Conservation (phyloP, 2,113 vertebrate species). For the Sclerurus mexicanus region DNA sequence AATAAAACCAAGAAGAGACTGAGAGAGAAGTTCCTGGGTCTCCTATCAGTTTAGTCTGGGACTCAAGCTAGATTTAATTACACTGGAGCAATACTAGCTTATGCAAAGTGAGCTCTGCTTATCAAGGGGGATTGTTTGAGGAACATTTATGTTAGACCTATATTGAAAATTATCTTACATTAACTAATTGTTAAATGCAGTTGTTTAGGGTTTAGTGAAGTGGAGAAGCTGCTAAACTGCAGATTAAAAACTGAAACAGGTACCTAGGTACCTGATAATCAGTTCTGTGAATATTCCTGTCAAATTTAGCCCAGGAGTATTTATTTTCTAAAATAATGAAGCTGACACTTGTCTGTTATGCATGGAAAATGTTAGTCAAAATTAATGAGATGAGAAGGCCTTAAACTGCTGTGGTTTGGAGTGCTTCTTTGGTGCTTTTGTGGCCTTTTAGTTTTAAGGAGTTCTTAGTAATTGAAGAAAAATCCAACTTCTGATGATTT, state of each 20-base stretch:
- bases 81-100: background rate
- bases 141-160: background rate
- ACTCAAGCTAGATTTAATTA: background rate
- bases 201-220: background rate
- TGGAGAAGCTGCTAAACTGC: background rate
- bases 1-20: background rate
- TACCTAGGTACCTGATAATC: background rate
- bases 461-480: background rate
- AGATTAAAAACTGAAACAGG: background rate
- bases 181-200: background rate
- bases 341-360: background rate
- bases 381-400: background rate
- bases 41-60: background rate
- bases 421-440: background rate
- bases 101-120: background rate
- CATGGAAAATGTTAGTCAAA: background rate
- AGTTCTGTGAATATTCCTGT: background rate
- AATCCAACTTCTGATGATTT: background rate
- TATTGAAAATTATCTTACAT: background rate
- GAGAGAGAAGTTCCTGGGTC: background rate
- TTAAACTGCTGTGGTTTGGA: background rate
- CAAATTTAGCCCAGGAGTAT: background rate
- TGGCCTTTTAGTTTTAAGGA: background rate
- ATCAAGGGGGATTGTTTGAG: background rate
- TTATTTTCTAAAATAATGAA: background rate